Base-by-base conservation (phyloP, 2,113 vertebrate genomes). In the Tupaia chinensis region DNA sequence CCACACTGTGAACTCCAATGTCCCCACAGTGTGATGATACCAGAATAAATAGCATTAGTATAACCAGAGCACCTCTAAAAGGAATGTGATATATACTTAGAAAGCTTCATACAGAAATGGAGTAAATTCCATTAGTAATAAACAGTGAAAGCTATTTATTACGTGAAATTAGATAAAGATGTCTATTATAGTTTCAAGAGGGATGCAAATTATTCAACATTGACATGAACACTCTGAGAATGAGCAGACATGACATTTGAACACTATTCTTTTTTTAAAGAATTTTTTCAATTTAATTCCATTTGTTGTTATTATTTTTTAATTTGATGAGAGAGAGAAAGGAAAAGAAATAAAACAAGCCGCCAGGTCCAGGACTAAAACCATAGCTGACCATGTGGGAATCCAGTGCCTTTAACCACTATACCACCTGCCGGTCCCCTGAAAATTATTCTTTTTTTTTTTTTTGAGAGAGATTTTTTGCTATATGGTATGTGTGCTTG, bases 151-250 rank as follows among this genome's bases (percentile, higher is more conserved):
- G 81, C 44, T 32, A 66, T 56, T 89, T 77, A 77, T 68, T 90
- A 32, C 44, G 22, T 89, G 58, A 95, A 89, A 82, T 72, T 13
- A 81, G 89, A 84, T 80, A n/a, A 77, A 81, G 29, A 61, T 16
- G 7, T 5, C 11, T 81, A 12, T 19, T 78, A 2, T 74, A 78
- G 54, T 89, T 89, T 96, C 3, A 89, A 89, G 60, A 86, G 53
- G 73, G 56, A 81, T 29, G n/a, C 4, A 15, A 20, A 77, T 27
- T 29, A 81, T 32, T 85, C 25, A 72, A 66, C 7, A 54, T 66
- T 61, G 5, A 7, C 10, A 5, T 17, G 32, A 89, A 61, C 81
- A 16, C 27, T 92, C 17, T 69, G 19, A 80, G 68, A 93, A 65
- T 85, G 16, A 66, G 22, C 25, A 89, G 25, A 53, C 9, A 25